A percentile compares a stretch with the other conserved stretches of the same genome.
Conservation (phyloP, 2,797 vertebrate genomes). For the Sebastes itinus region DNA sequence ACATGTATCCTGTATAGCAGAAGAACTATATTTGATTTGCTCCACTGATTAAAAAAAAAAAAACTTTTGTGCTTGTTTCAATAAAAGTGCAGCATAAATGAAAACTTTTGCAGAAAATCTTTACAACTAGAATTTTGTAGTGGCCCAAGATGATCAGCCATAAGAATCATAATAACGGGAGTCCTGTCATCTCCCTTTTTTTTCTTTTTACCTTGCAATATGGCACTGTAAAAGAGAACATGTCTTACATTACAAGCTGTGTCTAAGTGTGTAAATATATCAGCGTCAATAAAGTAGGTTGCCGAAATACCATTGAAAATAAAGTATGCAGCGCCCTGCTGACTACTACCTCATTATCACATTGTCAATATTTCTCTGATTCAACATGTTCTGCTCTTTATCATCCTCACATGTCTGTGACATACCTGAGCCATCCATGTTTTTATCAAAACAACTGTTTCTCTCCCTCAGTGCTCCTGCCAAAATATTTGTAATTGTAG, state of each 20-base stretch:
- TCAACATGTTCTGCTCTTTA: constrained; percentile 53
- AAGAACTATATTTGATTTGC: constrained; percentile 62
- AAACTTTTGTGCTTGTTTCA: constrained; percentile 53
- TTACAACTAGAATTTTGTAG: constrained; percentile 62
- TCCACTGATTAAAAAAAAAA: constrained; percentile 25
- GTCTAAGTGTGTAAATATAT: constrained; percentile 78
- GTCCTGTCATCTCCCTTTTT: constrained; percentile 13
- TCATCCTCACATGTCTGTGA: constrained; percentile 61
- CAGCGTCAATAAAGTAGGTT: constrained; percentile 71
- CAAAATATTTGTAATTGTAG: constrained; percentile 78
- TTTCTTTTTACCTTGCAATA: constrained; percentile 44
- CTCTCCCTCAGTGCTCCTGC: constrained; percentile 68
- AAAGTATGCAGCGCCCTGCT: constrained; percentile 81
- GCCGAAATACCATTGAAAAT: constrained; percentile 74
- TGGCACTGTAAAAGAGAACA: constrained; percentile 60
- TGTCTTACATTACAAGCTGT: constrained; percentile 70
- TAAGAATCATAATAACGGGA: constrained; percentile 24
- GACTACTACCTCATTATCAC: constrained; percentile 82
- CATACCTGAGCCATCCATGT: constrained; percentile 68
- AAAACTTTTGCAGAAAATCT: constrained; percentile 56
- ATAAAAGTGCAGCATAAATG: constrained; percentile 56
- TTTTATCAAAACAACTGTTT: constrained; percentile 46
- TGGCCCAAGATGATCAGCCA: constrained; percentile 43
- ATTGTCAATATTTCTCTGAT: constrained; percentile 68
- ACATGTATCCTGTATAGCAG: constrained; percentile 56